Evolutionary conservation across 2,888 invertebrate genomes (phyloP).

Genomic region (Parapristionchus giblindavisi): DNA sequence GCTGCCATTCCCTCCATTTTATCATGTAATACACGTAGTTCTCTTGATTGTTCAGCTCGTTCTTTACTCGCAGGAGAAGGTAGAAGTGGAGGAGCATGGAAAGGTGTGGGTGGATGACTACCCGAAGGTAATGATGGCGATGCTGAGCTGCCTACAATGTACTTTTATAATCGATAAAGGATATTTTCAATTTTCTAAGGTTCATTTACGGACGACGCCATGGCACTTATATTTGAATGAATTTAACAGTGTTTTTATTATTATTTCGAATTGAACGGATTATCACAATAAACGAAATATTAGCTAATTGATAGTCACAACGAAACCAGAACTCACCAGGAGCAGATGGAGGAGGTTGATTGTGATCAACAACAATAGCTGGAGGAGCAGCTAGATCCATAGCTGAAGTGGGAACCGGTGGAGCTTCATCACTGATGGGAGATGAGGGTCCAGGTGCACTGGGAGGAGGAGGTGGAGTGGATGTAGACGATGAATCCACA

Average conservation of each 20-base stretch:
- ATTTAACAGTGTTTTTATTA: too few species aligned
- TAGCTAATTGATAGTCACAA: not conserved
- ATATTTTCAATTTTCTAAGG: not conserved
- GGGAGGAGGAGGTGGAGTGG: not conserved
- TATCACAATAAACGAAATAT: not conserved
- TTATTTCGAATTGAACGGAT: too few species aligned
- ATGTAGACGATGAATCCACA: not conserved
- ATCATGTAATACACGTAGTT: not conserved
- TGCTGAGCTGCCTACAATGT: not conserved
- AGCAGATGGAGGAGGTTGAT: not conserved
- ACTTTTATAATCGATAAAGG: not conserved
- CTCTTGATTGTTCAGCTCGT: slow-evolving; percentile 12
- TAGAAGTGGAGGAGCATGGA: slow-evolving; percentile 6
- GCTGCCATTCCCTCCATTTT: not conserved
- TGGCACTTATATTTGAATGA: too few species aligned
- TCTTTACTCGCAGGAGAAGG: slow-evolving; percentile 23
- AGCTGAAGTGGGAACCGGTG: too few species aligned
- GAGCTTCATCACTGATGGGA: not conserved
- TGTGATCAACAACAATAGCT: not conserved
- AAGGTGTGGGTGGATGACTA: not conserved
- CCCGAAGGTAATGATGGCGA: not conserved
- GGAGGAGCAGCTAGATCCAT: not conserved
- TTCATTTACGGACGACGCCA: too few species aligned
- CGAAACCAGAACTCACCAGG: too few species aligned
- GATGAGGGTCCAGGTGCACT: not conserved